Conservation (phyloP, 1,140 invertebrate species). For the Drosophila nannoptera region DNA sequence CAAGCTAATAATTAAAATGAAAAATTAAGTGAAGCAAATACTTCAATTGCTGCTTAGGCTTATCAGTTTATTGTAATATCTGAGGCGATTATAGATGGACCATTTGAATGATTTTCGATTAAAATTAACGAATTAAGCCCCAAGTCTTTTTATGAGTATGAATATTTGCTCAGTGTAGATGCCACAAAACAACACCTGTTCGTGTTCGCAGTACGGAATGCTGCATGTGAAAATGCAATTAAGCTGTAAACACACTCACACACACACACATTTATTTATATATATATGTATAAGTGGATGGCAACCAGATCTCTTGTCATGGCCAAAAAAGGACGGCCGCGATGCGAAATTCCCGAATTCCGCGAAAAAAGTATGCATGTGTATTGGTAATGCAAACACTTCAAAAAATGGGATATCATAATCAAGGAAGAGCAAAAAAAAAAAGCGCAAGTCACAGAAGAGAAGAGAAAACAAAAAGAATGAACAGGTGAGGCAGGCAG, state of each 20-base stretch:
- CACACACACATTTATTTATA: not conserved
- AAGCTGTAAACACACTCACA: slow-evolving; percentile 67
- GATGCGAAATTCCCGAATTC: slow-evolving; percentile 10
- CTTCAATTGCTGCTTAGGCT: no score
- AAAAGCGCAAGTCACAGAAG: slow-evolving; percentile 63
- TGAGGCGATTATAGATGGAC: no score
- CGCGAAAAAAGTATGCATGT: slow-evolving; percentile 4
- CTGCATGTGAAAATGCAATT: slow-evolving; percentile 75
- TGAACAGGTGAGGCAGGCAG: not conserved
- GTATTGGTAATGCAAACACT: slow-evolving; percentile 1
- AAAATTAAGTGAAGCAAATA: no score
- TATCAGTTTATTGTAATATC: no score
- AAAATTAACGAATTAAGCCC: no score
- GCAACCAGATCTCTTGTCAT: no score
- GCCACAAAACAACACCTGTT: slow-evolving; percentile 47
- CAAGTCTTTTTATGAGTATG: no score
- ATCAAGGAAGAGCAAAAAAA: slow-evolving; percentile 46
- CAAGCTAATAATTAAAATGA: not conserved
- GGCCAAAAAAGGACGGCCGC: slow-evolving; percentile 4
- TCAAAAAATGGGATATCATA: slow-evolving; percentile 51
- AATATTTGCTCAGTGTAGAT: slow-evolving; percentile 24
- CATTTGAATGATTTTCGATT: no score
- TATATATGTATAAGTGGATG: slow-evolving; percentile 8
- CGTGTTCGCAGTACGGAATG: slow-evolving; percentile 50
- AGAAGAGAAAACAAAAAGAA: slow-evolving; percentile 12